Evolutionary conservation across 2,113 vertebrate species (phyloP).

Genomic region (Mungos mungo): DNA sequence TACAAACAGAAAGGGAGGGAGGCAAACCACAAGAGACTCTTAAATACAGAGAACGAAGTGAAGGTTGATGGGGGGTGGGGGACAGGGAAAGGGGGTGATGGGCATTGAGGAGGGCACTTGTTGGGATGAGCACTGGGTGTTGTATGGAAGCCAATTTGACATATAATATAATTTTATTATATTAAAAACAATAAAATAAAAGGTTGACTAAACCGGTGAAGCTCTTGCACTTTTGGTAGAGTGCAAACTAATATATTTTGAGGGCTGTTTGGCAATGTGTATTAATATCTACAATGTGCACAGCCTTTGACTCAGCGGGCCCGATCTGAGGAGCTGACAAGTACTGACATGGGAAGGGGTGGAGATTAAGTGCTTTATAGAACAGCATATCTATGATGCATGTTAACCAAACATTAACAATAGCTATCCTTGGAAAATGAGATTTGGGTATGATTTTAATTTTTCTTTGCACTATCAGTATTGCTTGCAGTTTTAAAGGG

Average conservation of each 20-base stretch:
- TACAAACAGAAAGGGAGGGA: too few species aligned
- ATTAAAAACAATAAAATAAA: neutral
- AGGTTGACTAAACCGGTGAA: neutral
- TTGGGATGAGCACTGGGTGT: too few species aligned
- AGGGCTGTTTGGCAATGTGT: neutral
- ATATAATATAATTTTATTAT: too few species aligned
- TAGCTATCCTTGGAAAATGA: neutral
- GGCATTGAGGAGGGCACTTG: too few species aligned
- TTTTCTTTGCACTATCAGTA: slow-evolving; percentile 36
- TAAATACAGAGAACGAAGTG: too few species aligned
- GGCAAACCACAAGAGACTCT: too few species aligned
- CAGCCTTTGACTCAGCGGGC: neutral
- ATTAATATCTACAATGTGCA: neutral
- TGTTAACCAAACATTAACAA: neutral
- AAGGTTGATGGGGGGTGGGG: too few species aligned
- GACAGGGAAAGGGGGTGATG: too few species aligned
- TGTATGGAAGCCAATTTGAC: too few species aligned
- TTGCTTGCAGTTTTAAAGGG: neutral
- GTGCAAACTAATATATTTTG: neutral
- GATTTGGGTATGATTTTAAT: neutral
- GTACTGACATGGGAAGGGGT: neutral
- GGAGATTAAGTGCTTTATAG: neutral
- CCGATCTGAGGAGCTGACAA: neutral
- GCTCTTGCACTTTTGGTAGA: neutral
- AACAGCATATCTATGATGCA: neutral